Evolutionary conservation across 2,113 vertebrate genomes (phyloP).

Genomic region (Andinoacara biseriatus): DNA sequence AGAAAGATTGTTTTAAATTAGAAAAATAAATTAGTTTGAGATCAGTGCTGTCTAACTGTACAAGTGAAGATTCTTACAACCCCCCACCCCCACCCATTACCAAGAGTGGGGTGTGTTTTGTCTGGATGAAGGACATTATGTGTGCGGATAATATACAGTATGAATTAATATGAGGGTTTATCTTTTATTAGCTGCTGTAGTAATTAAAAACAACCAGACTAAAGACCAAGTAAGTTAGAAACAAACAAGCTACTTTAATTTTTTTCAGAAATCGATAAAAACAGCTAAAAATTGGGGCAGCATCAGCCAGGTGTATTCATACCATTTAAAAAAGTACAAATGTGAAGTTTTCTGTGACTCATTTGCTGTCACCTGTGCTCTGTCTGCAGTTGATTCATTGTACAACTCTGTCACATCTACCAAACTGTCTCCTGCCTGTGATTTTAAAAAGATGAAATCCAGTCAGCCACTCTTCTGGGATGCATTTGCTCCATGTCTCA

Average conservation of each 20-base stretch:
- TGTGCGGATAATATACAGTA: neutral
- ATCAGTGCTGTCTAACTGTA: neutral
- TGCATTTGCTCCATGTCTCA: neutral
- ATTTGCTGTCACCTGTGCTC: neutral
- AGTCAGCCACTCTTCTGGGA: neutral
- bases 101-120: neutral
- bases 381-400: neutral
- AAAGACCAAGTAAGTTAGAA: neutral
- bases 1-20: neutral
- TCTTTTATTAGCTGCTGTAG: neutral
- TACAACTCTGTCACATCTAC: neutral
- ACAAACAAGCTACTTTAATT: neutral
- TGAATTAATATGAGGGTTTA: neutral
- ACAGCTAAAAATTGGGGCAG: fast-evolving
- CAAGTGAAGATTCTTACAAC: neutral
- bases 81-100: too few relatives aligned
- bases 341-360: neutral
- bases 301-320: neutral
- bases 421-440: neutral
- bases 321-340: neutral
- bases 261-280: neutral
- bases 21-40: neutral
- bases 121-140: neutral
- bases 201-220: neutral
- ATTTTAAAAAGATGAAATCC: neutral